phyloP scores from a whole-genome alignment of 2,113 vertebrate species.

The Mus musculus region GRCm39 chr2:31765001-31765500 shows the following conservation, averaged over 20 bases:
- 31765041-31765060: accelerated
- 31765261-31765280: background rate
- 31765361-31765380: background rate
- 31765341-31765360: background rate
- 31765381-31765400: background rate
- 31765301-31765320: too few species aligned
- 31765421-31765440: background rate
- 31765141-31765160: background rate
- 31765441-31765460: background rate
- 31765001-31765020: accelerated
- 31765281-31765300: background rate
- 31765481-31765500: background rate
- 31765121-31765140: background rate
- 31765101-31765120: background rate
- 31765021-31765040: background rate
- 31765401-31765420: background rate
- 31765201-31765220: background rate
- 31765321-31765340: background rate
- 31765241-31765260: background rate
- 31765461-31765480: background rate
- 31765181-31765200: background rate
- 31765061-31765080: background rate
- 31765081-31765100: background rate
- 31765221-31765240: background rate
- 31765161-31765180: background rate